phyloP scores from a whole-genome alignment of 2,797 vertebrate genomes.

The Echiichthys vipera region DNA sequence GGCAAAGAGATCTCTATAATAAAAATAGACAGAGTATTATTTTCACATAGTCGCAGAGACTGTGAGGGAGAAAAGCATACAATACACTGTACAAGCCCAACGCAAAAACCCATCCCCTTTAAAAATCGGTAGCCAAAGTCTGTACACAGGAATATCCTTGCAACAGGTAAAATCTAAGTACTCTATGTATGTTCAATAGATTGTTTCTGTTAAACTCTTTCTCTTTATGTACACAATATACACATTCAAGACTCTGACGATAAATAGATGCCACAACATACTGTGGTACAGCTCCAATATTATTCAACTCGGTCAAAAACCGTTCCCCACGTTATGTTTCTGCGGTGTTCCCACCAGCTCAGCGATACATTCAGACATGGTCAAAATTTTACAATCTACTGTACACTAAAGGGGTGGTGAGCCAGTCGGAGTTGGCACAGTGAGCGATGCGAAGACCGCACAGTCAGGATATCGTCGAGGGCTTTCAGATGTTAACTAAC shows the following conservation, averaged over 20 bases:
- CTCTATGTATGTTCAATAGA: conserved; percentile 65
- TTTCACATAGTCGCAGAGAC: conserved; percentile 58
- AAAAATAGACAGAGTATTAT: conserved; percentile 73
- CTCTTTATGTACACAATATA: conserved; percentile 81
- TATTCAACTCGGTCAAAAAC: conserved; percentile 49
- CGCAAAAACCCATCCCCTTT: conserved; percentile 50
- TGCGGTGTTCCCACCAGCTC: conserved; percentile 66
- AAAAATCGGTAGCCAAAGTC: conserved; percentile 74
- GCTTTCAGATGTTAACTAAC: not conserved
- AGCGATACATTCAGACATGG: conserved; percentile 93
- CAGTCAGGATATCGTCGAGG: conserved; percentile 5
- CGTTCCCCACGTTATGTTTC: conserved; percentile 28
- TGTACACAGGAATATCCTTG: conserved; percentile 71
- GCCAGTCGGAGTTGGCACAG: conserved; percentile 49
- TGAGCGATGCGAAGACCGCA: conserved; percentile 8
- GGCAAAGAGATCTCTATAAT: conserved; percentile 77
- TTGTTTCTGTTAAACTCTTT: conserved; percentile 70
- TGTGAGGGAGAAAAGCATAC: conserved; percentile 65
- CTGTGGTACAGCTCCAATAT: conserved; percentile 52
- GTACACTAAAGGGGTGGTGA: conserved; percentile 57
- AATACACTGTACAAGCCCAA: conserved; percentile 68
- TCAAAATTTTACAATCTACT: conserved; percentile 87
- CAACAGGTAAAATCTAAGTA: conserved; percentile 70
- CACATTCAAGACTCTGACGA: conserved; percentile 72
- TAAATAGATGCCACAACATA: conserved; percentile 65